phyloP scores from a whole-genome alignment of 2,888 invertebrate species.

The Cistogaster globosa region DNA sequence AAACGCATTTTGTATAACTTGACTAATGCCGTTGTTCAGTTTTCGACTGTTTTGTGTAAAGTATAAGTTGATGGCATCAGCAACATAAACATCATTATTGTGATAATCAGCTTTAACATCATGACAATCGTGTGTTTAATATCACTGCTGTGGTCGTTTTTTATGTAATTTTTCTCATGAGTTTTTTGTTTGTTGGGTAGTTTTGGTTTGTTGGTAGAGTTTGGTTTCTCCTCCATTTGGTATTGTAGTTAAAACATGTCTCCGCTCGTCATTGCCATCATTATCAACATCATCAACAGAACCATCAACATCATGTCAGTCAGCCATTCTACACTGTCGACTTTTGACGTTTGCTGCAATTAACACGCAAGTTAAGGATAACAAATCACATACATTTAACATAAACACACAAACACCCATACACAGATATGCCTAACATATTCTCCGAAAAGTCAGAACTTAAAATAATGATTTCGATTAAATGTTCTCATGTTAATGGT shows the following conservation, averaged over 20 bases:
- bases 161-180: conserved; percentile 37
- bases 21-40: conserved; percentile 59
- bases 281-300: conserved; percentile 71
- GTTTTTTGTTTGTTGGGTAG: conserved; percentile 42
- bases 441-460: neutral
- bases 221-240: conserved; percentile 63
- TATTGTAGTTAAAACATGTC: conserved; percentile 66
- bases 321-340: conserved; percentile 76
- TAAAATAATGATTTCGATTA: conserved; percentile 7
- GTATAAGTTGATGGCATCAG: conserved; percentile 46
- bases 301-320: conserved; percentile 73
- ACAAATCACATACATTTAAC: conserved; percentile 69
- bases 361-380: conserved; percentile 77
- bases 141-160: conserved; percentile 55
- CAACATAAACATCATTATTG: conserved; percentile 32
- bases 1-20: conserved; percentile 67
- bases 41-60: neutral
- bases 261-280: conserved; percentile 68
- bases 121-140: conserved; percentile 68
- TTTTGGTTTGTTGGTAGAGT: conserved; percentile 72
- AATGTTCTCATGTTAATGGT: too few species aligned
- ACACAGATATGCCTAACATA: conserved; percentile 1
- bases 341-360: conserved; percentile 82
- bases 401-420: conserved; percentile 33
- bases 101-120: conserved; percentile 66